Evolutionary conservation across 1,140 invertebrate species (phyloP), one percentile per base, ranked within the genome.

Genomic region (Leptinotarsa undecemlineata): DNA sequence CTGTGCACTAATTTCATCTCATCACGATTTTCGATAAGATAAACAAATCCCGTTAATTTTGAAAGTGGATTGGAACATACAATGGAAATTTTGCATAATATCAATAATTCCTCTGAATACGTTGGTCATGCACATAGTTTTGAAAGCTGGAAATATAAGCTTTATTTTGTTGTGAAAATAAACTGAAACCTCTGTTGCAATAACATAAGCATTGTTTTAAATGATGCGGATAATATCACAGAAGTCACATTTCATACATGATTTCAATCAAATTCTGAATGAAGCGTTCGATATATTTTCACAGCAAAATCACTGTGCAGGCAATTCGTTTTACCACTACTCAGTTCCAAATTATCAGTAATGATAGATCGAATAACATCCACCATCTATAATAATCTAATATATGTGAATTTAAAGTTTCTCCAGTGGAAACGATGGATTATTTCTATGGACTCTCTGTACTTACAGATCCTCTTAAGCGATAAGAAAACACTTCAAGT

Each of bases 71-170:
- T 57, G 51, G 15, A 19, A 42, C 3, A 68, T 68, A 42, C 33
- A 68, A 68, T 68, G 14, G 19, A 68, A 68, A 68, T 71, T 48
- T 71, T 71, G 57, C 69, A 51, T 48, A 57, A 57, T 69, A 69
- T 60, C 23, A 62, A 57, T 19, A 71, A 23, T 71, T 71, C 60
- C 26, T 33, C 60, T 61, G 57, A 61, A 61, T 60, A 71, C 60
- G 60, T 71, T 23, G 57, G n/a, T 51, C 69, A 71, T 71, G 71
- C 71, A 72, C 33, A 11, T 42, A 48, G 60, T 72, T 48, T 62
- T 21, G 70, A 74, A 80, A 80, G 79, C 79, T 67, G 78, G 75
- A 71, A 72, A 78, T 76, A 62, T 76, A 79, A 80, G 79, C 79
- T 79, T 72, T 73, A 73, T 73, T 73, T 73, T 76, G 75, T 72